Evolutionary conservation across 2,113 vertebrate genomes (phyloP).

Genomic region (Neomonachus schauinslandi): DNA sequence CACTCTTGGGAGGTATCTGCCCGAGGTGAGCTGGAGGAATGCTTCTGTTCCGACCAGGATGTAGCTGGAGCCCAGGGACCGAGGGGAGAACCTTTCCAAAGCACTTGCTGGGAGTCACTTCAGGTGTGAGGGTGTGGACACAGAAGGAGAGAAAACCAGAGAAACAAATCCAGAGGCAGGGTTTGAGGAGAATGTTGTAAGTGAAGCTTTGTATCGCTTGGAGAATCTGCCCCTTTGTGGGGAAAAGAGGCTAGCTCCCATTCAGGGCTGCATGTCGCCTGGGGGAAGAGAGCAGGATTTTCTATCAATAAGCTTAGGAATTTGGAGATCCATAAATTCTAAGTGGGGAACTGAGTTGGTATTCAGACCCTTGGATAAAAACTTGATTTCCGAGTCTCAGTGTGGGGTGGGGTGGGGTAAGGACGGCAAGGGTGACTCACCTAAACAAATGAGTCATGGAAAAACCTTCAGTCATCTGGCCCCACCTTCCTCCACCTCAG

Average conservation of each 20-base stretch:
- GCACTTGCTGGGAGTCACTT: background rate
- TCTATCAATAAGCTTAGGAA: background rate
- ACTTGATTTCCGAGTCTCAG: background rate
- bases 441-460: slow-evolving; percentile 10
- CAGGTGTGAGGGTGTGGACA: background rate
- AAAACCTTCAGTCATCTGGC: background rate
- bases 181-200: background rate
- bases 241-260: background rate
- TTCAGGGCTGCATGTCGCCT: background rate
- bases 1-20: background rate
- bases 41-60: background rate
- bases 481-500: background rate
- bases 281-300: background rate
- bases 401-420: background rate
- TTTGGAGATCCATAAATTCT: background rate
- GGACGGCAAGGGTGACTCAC: background rate
- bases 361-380: background rate
- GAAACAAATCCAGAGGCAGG: background rate
- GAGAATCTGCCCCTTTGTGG: background rate
- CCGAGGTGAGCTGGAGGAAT: background rate
- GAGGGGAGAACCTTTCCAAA: background rate
- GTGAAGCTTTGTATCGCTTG: background rate
- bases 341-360: background rate
- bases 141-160: background rate
- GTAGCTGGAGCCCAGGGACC: background rate